A percentile compares a stretch with the other conserved stretches of the same genome.
phyloP scores from a whole-genome alignment of 1,140 invertebrate genomes.

The Leptoteleia sp. region DNA sequence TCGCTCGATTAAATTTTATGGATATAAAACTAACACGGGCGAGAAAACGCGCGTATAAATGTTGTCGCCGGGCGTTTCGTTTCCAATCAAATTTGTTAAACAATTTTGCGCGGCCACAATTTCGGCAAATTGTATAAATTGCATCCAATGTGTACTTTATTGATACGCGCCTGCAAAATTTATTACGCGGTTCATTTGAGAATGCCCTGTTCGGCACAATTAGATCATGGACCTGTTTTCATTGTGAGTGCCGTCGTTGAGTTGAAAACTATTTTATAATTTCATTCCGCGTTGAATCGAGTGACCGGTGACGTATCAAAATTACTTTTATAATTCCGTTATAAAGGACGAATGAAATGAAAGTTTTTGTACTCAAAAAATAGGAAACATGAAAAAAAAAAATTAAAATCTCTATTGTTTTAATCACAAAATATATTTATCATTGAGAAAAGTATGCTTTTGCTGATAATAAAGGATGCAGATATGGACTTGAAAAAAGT shows the following conservation, averaged over 20 bases:
- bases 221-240: constrained; percentile 36
- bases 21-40: no score
- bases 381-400: no score
- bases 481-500: no score
- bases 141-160: not conserved
- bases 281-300: constrained; percentile 10
- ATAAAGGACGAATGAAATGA: constrained; percentile 1
- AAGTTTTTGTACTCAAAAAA: constrained; percentile 2
- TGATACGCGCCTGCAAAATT: constrained; percentile 35
- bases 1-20: no score
- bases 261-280: constrained; percentile 36
- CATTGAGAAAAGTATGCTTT: no score
- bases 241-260: constrained; percentile 14
- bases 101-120: constrained; percentile 22
- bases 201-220: constrained; percentile 27
- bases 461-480: no score
- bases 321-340: constrained; percentile 9
- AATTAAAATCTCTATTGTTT: no score
- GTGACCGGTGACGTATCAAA: constrained; percentile 12
- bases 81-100: constrained; percentile 34
- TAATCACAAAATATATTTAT: no score
- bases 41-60: no score
- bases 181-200: constrained; percentile 39
- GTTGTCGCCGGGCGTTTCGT: not conserved
- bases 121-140: constrained; percentile 1